Evolutionary conservation across 2,113 vertebrate species (phyloP).

Genomic region (Halichoeres trimaculatus): DNA sequence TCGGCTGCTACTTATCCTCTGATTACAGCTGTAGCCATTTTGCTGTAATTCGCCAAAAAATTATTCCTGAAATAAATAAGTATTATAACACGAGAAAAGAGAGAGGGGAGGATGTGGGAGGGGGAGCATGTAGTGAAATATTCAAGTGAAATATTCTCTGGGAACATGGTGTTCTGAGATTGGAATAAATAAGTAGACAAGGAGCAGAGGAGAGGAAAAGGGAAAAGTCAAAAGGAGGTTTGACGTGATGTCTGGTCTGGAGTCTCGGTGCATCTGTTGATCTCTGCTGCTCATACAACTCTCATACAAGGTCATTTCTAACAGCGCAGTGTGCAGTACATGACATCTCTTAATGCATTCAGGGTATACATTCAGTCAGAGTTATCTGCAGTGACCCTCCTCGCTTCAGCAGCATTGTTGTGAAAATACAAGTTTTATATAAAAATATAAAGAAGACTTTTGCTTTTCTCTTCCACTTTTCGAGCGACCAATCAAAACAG

Average conservation of each 20-base stretch:
- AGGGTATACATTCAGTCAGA: slow-evolving; percentile 1
- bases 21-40: slow-evolving; percentile 83
- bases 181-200: slow-evolving; percentile 72
- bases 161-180: slow-evolving; percentile 74
- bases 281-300: slow-evolving; percentile 48
- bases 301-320: slow-evolving; percentile 61
- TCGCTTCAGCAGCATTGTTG: slow-evolving; percentile 1
- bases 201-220: slow-evolving; percentile 40
- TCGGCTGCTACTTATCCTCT: slow-evolving; percentile 83
- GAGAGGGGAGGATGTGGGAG: slow-evolving; percentile 13
- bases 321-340: background rate
- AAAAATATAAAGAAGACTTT: background rate
- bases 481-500: background rate
- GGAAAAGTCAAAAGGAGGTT: slow-evolving; percentile 53
- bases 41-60: slow-evolving; percentile 80
- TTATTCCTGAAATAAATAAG: slow-evolving; percentile 81
- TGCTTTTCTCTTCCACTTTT: slow-evolving; percentile 1
- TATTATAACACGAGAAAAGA: slow-evolving; percentile 62
- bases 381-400: slow-evolving; percentile 45
- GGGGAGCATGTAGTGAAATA: slow-evolving; percentile 69
- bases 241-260: slow-evolving; percentile 57
- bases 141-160: slow-evolving; percentile 70
- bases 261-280: slow-evolving; percentile 51
- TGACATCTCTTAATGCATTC: slow-evolving; percentile 38
- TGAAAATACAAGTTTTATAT: background rate